A percentile compares a stretch with the other conserved stretches of the same genome.
Evolutionary conservation across 1,140 invertebrate species (phyloP).

Genomic region (Aricia agestis): DNA sequence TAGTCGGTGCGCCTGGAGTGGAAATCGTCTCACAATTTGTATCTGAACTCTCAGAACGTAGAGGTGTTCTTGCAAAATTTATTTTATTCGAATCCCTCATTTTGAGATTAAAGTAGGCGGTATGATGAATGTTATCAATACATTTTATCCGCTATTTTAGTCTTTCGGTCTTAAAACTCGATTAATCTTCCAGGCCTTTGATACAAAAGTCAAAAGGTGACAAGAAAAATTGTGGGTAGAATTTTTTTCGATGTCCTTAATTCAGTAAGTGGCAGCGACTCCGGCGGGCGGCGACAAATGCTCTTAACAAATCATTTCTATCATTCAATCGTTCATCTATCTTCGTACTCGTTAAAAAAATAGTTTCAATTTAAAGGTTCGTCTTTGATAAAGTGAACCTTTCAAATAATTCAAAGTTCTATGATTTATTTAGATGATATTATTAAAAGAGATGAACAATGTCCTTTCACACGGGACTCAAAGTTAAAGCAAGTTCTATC

Average conservation of each 20-base stretch:
- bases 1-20: neutral
- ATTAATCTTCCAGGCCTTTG: slow-evolving; percentile 26
- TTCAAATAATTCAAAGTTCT: neutral
- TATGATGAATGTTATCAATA: slow-evolving; percentile 5
- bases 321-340: slow-evolving; percentile 37
- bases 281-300: slow-evolving; percentile 32
- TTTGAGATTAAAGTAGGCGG: neutral
- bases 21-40: neutral
- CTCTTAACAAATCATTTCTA: slow-evolving; percentile 40
- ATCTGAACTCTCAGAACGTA: neutral
- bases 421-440: too few relatives aligned
- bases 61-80: neutral
- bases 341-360: slow-evolving; percentile 24
- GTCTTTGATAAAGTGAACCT: neutral
- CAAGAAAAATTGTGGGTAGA: slow-evolving; percentile 27
- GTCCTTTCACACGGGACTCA: too few relatives aligned
- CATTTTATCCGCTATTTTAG: slow-evolving; percentile 1
- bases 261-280: slow-evolving; percentile 33
- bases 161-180: slow-evolving; percentile 20
- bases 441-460: too few relatives aligned
- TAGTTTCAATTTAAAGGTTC: neutral
- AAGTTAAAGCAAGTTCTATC: too few relatives aligned
- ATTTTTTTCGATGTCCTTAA: slow-evolving; percentile 33
- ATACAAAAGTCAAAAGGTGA: slow-evolving; percentile 37
- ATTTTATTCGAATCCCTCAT: neutral